Base-by-base conservation (phyloP, 2,113 vertebrate species). In the Nannospalax galili region DNA sequence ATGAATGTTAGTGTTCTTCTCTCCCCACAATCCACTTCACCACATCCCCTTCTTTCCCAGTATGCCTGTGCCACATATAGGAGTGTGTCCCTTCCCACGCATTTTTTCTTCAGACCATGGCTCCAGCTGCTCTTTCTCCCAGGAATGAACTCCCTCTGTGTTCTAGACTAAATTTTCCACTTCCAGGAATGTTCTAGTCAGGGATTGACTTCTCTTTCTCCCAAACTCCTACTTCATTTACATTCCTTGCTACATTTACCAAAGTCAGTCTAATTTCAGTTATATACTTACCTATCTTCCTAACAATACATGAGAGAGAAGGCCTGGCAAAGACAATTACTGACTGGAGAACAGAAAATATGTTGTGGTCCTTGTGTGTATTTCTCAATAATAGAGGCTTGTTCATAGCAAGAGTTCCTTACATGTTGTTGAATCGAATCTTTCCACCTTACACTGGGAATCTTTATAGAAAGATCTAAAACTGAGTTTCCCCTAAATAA, bases 171-270 rank as follows among this genome's bases (percentile, higher is more conserved):
- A 84, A 92, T 92, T 92, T 60, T 77, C 40, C 26, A 85, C 80
- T 72, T 87, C 84, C 60, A 95, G n/a, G 89, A 91, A 94, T 84
- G 32, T 80, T 95, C 72, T 84, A 60, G 75, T 87, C 45, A 89
- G 84, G 86, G 79, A 96, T 89, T 95, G 89, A 97, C 92, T 97
- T 97, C 75, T 95, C n/a, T 81, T 95, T 86, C 79, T 90, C 60
- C 84, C 87, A 77, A 80, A 94, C 75, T 88, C 91, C 96, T 45
- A 89, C 91, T 95, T 88, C 89, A 89, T 92, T 97, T 93, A 95
- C 20, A 91, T 88, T 87, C 85, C 73, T 90, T 45, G 93, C 48
- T 87, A 84, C 74, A 93, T 94, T 96, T 93, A 87, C 79, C 67
- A 73, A 12, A 92, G 94, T 91, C 88, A 90, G 82, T 62, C 82